Percentiles rank a stretch among this genome's conserved stretches.
Conservation (phyloP, 2,888 invertebrate genomes). For the Onchidella celtica region DNA sequence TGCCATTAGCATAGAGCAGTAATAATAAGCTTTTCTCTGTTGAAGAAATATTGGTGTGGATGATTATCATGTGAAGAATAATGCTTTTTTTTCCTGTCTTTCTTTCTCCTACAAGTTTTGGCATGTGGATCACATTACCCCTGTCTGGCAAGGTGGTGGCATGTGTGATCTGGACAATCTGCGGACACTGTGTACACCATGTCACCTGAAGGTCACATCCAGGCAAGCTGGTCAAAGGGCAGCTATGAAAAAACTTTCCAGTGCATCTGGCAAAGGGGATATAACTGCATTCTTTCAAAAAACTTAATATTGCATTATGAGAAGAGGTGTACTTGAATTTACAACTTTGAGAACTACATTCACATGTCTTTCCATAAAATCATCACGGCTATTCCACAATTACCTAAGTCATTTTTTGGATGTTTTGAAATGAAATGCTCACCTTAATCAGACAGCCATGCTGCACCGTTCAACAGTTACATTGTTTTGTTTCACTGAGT, state of each 20-base stretch:
- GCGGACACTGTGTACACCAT: slow-evolving; percentile 74
- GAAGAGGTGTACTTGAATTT: not conserved
- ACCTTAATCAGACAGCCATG: too few relatives aligned
- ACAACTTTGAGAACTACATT: not conserved
- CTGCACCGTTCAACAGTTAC: too few relatives aligned
- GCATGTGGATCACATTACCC: slow-evolving; percentile 77
- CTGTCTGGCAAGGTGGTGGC: slow-evolving; percentile 77
- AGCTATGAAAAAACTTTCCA: slow-evolving; percentile 58
- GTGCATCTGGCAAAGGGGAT: slow-evolving; percentile 62
- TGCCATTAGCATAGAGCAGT: too few relatives aligned
- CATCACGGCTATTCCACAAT: not conserved
- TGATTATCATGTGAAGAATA: too few relatives aligned
- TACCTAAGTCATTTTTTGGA: too few relatives aligned
- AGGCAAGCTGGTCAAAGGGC: slow-evolving; percentile 71
- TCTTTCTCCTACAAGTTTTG: too few relatives aligned
- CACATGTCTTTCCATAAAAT: too few relatives aligned
- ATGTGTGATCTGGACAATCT: slow-evolving; percentile 78
- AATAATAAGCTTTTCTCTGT: too few relatives aligned
- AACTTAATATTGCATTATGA: slow-evolving; percentile 43
- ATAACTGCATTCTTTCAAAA: slow-evolving; percentile 74
- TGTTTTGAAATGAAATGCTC: too few relatives aligned
- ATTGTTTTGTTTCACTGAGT: too few relatives aligned
- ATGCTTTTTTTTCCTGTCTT: too few relatives aligned
- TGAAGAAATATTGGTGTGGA: too few relatives aligned
- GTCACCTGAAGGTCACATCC: slow-evolving; percentile 74